A percentile compares a stretch with the other conserved stretches of the same genome.
Conservation (phyloP, 2,113 vertebrate species). For the Hippolais icterina region DNA sequence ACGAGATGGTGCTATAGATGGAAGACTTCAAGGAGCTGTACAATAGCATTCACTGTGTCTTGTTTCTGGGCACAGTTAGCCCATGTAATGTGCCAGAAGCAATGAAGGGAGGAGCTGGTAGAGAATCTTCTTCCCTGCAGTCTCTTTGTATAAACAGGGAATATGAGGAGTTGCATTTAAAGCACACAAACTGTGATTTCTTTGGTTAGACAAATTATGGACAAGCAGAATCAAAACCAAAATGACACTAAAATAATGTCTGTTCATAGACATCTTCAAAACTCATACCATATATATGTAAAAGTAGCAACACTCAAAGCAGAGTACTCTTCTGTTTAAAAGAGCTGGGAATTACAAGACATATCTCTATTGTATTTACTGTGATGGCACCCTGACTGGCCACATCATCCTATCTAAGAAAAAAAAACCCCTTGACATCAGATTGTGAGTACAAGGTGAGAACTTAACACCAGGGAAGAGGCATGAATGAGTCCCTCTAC, state of each 20-base stretch:
- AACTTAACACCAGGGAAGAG: neutral
- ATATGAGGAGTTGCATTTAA: rapidly evolving
- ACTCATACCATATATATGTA: neutral
- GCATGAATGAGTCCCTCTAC: neutral
- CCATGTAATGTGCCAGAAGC: neutral
- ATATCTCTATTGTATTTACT: rapidly evolving
- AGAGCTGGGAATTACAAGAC: neutral
- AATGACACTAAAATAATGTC: neutral
- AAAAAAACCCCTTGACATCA: neutral
- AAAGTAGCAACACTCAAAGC: neutral
- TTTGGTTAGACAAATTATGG: neutral
- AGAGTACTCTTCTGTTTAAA: neutral
- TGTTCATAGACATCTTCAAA: neutral
- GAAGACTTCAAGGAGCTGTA: neutral
- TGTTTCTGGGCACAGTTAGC: rapidly evolving
- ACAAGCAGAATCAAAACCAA: neutral
- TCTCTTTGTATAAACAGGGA: neutral
- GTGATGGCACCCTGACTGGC: neutral
- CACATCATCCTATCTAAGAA: neutral
- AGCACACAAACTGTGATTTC: neutral
- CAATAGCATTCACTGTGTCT: rapidly evolving
- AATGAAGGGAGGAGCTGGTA: neutral
- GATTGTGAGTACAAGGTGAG: neutral
- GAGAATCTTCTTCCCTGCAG: neutral
- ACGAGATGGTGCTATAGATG: neutral